These are phyloP conservation scores for Gyps fulvus DNA, from an alignment of 2,113 vertebrate genomes.

Conservation along the genomic window DNA sequence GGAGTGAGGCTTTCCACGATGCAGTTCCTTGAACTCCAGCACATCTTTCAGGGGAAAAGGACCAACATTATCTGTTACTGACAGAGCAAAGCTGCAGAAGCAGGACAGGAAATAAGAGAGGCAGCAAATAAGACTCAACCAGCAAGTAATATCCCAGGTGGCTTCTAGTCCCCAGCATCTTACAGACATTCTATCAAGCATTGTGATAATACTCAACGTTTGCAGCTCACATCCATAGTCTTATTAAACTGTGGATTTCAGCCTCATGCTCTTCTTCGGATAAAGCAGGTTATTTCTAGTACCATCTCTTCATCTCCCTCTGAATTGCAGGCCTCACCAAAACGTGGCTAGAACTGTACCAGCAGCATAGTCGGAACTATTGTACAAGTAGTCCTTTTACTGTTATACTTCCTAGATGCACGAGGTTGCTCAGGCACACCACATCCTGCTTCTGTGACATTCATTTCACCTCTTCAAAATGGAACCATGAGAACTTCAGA, in stretches of 20 bases:
- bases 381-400: background rate
- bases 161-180: background rate
- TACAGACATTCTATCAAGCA: background rate
- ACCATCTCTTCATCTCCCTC: background rate
- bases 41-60: background rate
- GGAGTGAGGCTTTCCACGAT: background rate
- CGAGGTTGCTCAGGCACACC: background rate
- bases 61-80: background rate
- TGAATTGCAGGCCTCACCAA: background rate
- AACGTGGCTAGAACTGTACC: accelerated
- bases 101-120: background rate
- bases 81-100: background rate
- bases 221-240: background rate
- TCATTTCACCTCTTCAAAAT: constrained; percentile 19
- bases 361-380: background rate
- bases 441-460: background rate
- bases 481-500: background rate
- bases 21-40: background rate
- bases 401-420: background rate
- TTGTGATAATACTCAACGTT: background rate
- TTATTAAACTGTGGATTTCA: background rate
- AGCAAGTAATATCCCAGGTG: background rate
- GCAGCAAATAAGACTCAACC: background rate
- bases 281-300: background rate
- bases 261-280: background rate